A percentile compares a stretch with the other conserved stretches of the same genome.
Conservation (phyloP, 2,113 vertebrate genomes). For the Gila orcuttii region DNA sequence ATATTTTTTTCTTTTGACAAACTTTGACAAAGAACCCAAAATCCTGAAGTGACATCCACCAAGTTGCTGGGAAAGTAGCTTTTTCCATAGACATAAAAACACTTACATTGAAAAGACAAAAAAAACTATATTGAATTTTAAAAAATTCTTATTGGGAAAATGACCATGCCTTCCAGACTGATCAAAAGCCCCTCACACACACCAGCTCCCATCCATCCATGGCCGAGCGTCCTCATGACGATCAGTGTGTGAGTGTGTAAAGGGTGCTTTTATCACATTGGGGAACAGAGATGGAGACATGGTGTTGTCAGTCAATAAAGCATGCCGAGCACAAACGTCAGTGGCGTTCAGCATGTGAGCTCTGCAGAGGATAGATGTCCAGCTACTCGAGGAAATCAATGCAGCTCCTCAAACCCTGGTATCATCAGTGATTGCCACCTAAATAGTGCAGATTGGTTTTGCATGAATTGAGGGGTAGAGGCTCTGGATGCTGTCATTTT, state of each 20-base stretch:
- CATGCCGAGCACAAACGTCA: slow-evolving; percentile 45
- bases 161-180: background rate
- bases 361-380: background rate
- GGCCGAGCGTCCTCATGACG: background rate
- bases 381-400: slow-evolving; percentile 22
- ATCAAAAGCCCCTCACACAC: background rate
- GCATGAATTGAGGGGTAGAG: slow-evolving; percentile 3
- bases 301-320: slow-evolving; percentile 50
- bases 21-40: too few relatives aligned
- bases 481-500: background rate
- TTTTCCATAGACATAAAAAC: too few relatives aligned
- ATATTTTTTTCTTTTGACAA: too few relatives aligned
- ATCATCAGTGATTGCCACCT: background rate
- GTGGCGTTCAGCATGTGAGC: slow-evolving; percentile 28
- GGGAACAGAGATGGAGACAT: slow-evolving; percentile 16
- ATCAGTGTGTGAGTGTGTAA: slow-evolving; percentile 39
- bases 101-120: too few relatives aligned
- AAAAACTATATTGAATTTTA: too few relatives aligned
- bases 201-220: background rate
- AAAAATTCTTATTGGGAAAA: background rate
- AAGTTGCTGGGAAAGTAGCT: too few relatives aligned
- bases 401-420: background rate
- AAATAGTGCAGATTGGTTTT: slow-evolving; percentile 10
- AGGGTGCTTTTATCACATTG: slow-evolving; percentile 43
- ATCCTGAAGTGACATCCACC: too few relatives aligned